These are phyloP conservation scores for Calliopsis andreniformis DNA, from an alignment of 1,140 invertebrate genomes.

Conservation along the genomic window DNA sequence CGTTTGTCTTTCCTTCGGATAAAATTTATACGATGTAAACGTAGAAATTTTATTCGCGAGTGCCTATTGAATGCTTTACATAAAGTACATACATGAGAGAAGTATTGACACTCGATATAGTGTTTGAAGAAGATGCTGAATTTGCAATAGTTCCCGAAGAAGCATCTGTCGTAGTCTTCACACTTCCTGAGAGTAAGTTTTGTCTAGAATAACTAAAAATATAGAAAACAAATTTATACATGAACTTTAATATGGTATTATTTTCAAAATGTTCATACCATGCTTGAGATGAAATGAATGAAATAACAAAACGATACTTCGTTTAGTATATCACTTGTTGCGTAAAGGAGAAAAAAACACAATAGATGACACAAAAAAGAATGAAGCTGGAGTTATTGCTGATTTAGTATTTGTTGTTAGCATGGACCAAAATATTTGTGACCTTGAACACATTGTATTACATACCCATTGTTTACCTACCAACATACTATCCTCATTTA, in stretches of 20 bases:
- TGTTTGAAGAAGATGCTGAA: constrained; percentile 61
- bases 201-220: constrained; percentile 90
- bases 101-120: constrained; percentile 58
- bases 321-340: neutral
- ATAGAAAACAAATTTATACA: constrained; percentile 8
- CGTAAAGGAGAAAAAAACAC: neutral
- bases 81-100: constrained; percentile 65
- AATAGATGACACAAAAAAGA: constrained; percentile 22
- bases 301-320: constrained; percentile 4
- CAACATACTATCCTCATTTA: constrained; percentile 61
- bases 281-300: neutral
- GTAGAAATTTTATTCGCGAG: neutral
- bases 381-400: constrained; percentile 26
- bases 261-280: constrained; percentile 31
- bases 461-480: constrained; percentile 71
- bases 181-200: constrained; percentile 89
- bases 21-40: constrained; percentile 24
- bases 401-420: constrained; percentile 38
- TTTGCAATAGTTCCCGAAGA: constrained; percentile 54
- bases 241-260: neutral
- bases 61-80: constrained; percentile 12
- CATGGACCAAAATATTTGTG: constrained; percentile 28
- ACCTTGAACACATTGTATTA: constrained; percentile 53
- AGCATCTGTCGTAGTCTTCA: constrained; percentile 84
- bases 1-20: constrained; percentile 72